Base-by-base conservation (phyloP, 2,797 vertebrate species). In the Alosa sapidissima region DNA sequence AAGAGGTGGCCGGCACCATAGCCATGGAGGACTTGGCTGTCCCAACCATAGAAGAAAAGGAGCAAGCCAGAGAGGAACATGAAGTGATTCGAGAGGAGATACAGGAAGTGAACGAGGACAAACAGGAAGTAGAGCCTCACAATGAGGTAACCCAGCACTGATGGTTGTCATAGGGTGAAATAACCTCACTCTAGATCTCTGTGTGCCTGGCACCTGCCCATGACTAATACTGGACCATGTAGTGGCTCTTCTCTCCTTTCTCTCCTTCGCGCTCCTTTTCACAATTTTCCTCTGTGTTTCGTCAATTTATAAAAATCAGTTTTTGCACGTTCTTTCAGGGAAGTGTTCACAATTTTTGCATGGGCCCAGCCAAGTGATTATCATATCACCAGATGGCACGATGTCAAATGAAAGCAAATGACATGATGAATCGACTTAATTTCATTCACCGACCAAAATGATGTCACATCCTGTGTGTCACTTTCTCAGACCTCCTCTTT, bases 181-280 rank as follows among this genome's bases (percentile, higher is more conserved):
- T 24, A 36, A 92, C 93, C 92, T 92, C 90, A 72, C 65, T 72
- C 65, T 10, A 14, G 65, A 41, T 36, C 28, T n/a, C 0, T 0
- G 89, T 91, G 13, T 92, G 92, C 94, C 91, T 95, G 91, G 92
- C 94, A 94, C 96, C 95, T 62, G 81, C 54, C 21, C 47, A 13
- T 72, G 90, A 90, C 95, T 47, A 81, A 33, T 81, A 85, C 62
- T 28, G 13, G 65, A 36, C 65, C 1, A 14, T 5, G 11, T 36
- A 72, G 65, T 36, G 65, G 24, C 65, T 72, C 84, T 51, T 85
- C 81, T 6, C 68, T 88, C 72, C 33, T 72, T 24, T 68, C 65
- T 72, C 28, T 36, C 65, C 11, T 16, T 72, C 33, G 10, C 5
- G 36, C 33, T 72, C 14, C 1, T 28, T 41, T 3, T 72, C 65